Conservation (phyloP, 2,797 vertebrate genomes). For the Gymnothorax javanicus region DNA sequence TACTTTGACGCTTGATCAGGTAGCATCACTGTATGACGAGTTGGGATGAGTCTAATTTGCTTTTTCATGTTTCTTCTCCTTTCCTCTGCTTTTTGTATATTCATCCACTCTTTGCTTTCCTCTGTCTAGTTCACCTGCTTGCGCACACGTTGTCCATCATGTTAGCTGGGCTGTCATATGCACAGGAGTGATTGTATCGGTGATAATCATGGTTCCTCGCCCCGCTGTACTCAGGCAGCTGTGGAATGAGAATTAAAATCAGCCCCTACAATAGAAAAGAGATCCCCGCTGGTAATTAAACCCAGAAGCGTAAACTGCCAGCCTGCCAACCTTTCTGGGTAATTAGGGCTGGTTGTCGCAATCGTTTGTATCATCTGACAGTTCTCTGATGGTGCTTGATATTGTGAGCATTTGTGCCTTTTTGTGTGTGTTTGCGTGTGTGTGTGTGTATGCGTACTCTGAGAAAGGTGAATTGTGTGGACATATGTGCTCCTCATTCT, state of each 20-base stretch:
- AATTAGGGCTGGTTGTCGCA: slow-evolving; percentile 12
- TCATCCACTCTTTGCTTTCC: background rate
- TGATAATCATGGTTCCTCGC: background rate
- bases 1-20: too few relatives aligned
- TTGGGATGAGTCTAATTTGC: background rate
- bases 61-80: background rate
- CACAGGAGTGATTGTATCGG: background rate
- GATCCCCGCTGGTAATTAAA: background rate
- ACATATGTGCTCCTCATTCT: background rate
- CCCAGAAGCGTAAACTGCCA: background rate
- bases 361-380: background rate
- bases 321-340: background rate
- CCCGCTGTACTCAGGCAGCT: background rate
- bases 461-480: too few relatives aligned
- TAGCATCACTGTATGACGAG: too few relatives aligned
- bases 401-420: background rate
- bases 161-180: background rate
- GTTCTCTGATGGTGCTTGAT: background rate
- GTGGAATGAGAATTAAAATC: background rate
- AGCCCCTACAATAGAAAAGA: background rate
- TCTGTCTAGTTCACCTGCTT: background rate
- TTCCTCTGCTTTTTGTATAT: background rate
- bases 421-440: background rate
- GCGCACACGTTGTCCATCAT: background rate
- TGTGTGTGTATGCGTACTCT: background rate